A percentile compares a stretch with the other conserved stretches of the same genome.
phyloP scores from a whole-genome alignment of 2,113 vertebrate genomes.

The Sorex araneus region DNA sequence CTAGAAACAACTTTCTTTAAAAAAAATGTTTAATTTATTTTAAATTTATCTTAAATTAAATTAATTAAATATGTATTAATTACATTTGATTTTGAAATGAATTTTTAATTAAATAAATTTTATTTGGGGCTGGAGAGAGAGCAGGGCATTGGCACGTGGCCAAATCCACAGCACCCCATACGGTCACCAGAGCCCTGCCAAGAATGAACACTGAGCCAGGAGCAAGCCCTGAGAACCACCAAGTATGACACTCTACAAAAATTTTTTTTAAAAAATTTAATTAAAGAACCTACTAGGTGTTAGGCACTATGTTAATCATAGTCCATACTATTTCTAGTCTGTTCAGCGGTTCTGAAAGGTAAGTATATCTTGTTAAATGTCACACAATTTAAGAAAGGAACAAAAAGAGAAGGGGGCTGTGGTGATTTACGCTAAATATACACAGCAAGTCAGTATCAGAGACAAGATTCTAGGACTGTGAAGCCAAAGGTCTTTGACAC shows the following conservation, averaged over 20 bases:
- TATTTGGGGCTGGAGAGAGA: no score
- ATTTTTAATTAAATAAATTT: no score
- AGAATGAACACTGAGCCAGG: no score
- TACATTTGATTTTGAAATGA: no score
- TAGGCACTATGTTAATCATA: background rate
- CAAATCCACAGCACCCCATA: no score
- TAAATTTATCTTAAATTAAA: no score
- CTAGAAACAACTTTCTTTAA: slow-evolving; percentile 27
- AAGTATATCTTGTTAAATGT: slow-evolving; percentile 35
- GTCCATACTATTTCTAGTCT: slow-evolving; percentile 42
- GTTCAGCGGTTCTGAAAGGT: slow-evolving; percentile 54
- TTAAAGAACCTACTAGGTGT: background rate
- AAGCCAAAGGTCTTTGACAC: slow-evolving; percentile 29
- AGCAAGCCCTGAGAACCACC: background rate
- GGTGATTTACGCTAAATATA: background rate
- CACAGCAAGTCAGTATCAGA: background rate
- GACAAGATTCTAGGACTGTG: slow-evolving; percentile 12
- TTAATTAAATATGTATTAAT: no score
- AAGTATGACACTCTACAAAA: no score
- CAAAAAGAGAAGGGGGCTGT: background rate
- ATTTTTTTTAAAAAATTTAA: no score
- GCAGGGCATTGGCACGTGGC: no score
- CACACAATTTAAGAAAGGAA: slow-evolving; percentile 56
- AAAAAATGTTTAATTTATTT: background rate
- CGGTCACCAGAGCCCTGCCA: no score